Percentiles rank a stretch among this genome's conserved stretches.
phyloP scores from a whole-genome alignment of 2,888 invertebrate genomes.

The Heteromyza rotundicornis region DNA sequence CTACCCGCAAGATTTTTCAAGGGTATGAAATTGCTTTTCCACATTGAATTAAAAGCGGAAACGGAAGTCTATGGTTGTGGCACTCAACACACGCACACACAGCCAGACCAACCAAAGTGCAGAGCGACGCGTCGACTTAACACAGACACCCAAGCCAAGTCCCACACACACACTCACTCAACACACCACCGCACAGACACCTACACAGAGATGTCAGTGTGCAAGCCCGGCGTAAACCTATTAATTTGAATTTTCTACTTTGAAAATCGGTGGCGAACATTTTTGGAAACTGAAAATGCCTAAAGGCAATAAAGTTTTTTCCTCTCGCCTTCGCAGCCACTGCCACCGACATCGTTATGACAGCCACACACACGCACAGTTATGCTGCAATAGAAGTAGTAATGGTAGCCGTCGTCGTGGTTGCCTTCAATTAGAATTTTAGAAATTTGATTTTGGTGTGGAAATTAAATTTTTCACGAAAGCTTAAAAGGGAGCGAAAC shows the following conservation, averaged over 20 bases:
- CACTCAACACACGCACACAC: neutral
- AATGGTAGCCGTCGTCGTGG: neutral
- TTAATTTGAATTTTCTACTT: conserved; percentile 16
- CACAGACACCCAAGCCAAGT: too few species aligned
- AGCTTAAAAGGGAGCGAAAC: too few species aligned
- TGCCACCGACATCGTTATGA: neutral
- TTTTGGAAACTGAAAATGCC: conserved; percentile 3
- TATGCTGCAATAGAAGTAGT: neutral
- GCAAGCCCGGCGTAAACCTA: conserved; percentile 8
- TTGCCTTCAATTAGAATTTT: conserved; percentile 18
- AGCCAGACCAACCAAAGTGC: neutral
- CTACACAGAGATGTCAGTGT: neutral
- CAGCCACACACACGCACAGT: neutral
- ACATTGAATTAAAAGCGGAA: conserved; percentile 2
- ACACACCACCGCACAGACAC: too few species aligned
- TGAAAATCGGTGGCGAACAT: conserved; percentile 8
- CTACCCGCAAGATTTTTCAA: neutral
- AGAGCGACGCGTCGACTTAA: too few species aligned
- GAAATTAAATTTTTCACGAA: conserved; percentile 5
- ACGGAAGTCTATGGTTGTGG: neutral
- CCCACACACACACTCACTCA: too few species aligned
- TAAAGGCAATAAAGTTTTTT: conserved; percentile 9
- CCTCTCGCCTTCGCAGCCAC: neutral
- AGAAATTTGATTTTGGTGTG: conserved; percentile 17
- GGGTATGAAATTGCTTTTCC: neutral